Evolutionary conservation across 2,888 invertebrate species (phyloP).

Genomic region (Temnothorax ravouxi): DNA sequence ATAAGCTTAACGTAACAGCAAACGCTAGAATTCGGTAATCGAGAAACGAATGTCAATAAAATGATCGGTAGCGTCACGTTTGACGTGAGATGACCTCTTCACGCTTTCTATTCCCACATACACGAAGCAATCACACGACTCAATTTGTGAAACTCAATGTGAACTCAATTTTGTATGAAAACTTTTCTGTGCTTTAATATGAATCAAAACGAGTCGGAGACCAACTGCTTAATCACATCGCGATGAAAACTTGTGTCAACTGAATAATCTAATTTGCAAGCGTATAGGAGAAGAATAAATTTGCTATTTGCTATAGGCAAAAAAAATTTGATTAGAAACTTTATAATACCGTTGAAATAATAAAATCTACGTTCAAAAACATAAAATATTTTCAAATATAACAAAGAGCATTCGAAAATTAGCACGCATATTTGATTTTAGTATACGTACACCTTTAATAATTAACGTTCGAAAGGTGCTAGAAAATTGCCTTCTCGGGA

Average conservation of each 20-base stretch:
- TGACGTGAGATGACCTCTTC: not conserved
- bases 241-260: not conserved
- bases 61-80: slow-evolving; percentile 2
- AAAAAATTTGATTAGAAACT: not conserved
- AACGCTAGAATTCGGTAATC: slow-evolving; percentile 13
- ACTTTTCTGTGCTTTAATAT: not conserved
- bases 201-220: not conserved
- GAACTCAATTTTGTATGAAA: slow-evolving; percentile 3
- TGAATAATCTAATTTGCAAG: not conserved
- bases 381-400: not conserved
- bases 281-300: not conserved
- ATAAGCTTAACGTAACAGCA: not conserved
- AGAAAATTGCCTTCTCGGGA: not conserved
- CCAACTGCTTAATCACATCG: not conserved
- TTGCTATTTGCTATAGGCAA: not conserved
- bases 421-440: not conserved
- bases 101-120: not conserved
- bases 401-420: not conserved
- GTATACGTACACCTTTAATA: not conserved
- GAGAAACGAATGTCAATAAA: not conserved
- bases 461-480: not conserved
- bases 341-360: not conserved
- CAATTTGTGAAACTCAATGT: slow-evolving; percentile 13
- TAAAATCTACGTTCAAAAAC: not conserved
- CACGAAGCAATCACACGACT: not conserved